Evolutionary conservation across 2,113 vertebrate species (phyloP).

Genomic region (Leptocoma aspasia): DNA sequence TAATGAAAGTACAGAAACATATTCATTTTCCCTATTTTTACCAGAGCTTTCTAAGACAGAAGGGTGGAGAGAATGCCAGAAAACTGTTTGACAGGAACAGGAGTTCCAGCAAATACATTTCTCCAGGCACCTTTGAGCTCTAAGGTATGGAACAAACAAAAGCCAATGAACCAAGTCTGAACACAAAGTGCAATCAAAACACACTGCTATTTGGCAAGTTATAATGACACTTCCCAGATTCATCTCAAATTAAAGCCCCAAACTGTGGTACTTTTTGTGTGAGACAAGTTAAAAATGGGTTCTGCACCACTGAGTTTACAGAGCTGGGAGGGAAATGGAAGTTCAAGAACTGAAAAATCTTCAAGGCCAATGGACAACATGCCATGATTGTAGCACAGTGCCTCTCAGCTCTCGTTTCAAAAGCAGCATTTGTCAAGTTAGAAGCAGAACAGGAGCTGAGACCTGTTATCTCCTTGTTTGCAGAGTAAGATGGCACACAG

Average conservation of each 20-base stretch:
- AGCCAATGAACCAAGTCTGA: not conserved
- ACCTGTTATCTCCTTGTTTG: not conserved
- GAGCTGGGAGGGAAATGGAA: not conserved
- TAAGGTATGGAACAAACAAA: not conserved
- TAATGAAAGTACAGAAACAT: not conserved
- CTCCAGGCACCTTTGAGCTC: not conserved
- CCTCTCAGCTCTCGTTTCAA: not conserved
- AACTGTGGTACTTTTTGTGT: not conserved
- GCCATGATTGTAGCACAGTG: not conserved
- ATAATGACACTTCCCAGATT: not conserved
- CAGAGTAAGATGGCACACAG: not conserved
- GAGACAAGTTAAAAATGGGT: not conserved
- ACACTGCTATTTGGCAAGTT: not conserved
- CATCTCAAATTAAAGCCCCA: not conserved
- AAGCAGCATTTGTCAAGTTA: not conserved
- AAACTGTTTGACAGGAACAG: not conserved
- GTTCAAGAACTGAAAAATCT: not conserved
- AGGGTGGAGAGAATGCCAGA: not conserved
- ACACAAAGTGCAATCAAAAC: not conserved
- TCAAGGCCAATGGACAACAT: not conserved
- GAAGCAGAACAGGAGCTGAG: not conserved
- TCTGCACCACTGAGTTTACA: not conserved
- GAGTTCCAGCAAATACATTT: not conserved
- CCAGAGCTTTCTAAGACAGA: not conserved
- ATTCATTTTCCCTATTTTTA: not conserved